Evolutionary conservation across 92 coral and sea anemone genomes (phyloP), one percentile per base, ranked within the genome.

Genomic region (Zoanthus gigantus): DNA sequence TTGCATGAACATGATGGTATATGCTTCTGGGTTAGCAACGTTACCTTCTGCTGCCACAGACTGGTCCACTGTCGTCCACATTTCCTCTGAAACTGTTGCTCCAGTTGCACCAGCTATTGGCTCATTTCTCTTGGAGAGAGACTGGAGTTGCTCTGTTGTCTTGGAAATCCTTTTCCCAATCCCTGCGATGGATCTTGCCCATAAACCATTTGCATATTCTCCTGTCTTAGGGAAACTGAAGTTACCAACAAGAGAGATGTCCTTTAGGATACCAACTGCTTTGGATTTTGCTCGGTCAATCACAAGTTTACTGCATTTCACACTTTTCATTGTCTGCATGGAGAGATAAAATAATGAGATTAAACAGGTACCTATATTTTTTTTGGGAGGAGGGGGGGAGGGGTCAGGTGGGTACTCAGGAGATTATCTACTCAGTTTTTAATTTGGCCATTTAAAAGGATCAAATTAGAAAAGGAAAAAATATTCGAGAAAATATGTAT

Each of bases 301-400:
- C 47, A 86, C 18, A 37, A 90, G 89, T 73, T 86, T 90, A 13
- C 53, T 72, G 66, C 92, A 90, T 32, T 76, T 90, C 56, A 90
- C 92, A 80, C 71, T 77, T 47, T 77, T 78, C 92, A 90, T 90
- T 28, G 80, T 71, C 90, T 90, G 89, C 34, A 75, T 37, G 15
- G 63, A 56, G 14, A 56, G 63, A 2, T 56, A 73, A 74, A 85
- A 85, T 17, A 3, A 0, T 14, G 69, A 46, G 10, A 53, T 5
- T 54, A 58, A 80, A 80, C 16, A 50, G 42, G 6, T 1, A 57
- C 17, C 31, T 3, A 30, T 32, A 29, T 31, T 30, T 6, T 6
- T 23, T 77, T 23, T 17, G 71, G 71, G n/a, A 23, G 67, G 67
- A 16, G 16, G 16, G 18, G 71, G 71, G 71, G 30, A 23, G 32